phyloP scores from a whole-genome alignment of 92 coral and sea anemone genomes.

The Anthopleura xanthogrammica region DNA sequence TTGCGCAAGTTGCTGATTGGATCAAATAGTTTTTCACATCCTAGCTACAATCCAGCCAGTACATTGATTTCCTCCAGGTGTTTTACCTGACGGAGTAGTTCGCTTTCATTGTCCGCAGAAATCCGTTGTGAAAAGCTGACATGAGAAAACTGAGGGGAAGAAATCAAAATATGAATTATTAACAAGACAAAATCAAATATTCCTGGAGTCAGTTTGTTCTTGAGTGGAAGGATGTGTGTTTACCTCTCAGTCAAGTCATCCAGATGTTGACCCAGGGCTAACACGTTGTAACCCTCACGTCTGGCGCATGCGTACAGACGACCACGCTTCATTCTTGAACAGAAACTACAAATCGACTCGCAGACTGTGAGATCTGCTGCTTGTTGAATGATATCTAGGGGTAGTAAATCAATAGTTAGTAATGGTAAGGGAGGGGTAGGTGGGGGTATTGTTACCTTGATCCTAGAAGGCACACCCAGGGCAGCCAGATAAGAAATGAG shows the following conservation, averaged over 20 bases:
- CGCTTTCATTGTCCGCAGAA: constrained; percentile 97
- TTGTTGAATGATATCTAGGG: constrained; percentile 86
- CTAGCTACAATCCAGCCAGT: not conserved
- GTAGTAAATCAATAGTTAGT: not conserved
- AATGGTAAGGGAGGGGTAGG: not conserved
- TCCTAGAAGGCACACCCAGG: too few species aligned
- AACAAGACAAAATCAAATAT: not conserved
- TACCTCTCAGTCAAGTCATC: constrained; percentile 99
- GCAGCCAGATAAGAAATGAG: constrained; percentile 73
- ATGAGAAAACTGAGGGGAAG: constrained; percentile 73
- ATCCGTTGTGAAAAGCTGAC: constrained; percentile 98
- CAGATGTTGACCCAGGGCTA: constrained; percentile 97
- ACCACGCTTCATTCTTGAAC: constrained; percentile 99
- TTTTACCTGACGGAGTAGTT: constrained; percentile 90
- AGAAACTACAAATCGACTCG: constrained; percentile 97
- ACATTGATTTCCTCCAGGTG: not conserved
- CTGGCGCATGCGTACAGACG: constrained; percentile 99
- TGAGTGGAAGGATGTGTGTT: not conserved
- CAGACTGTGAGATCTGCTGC: constrained; percentile 87
- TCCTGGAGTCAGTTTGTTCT: not conserved
- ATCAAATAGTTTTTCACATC: not conserved
- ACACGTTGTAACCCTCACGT: constrained; percentile 91
- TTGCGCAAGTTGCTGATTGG: not conserved
- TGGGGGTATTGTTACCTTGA: too few species aligned
- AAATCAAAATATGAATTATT: not conserved